A percentile compares a stretch with the other conserved stretches of the same genome.
Conservation (phyloP, 2,113 vertebrate species). For the Cyanoramphus novaezelandiae region DNA sequence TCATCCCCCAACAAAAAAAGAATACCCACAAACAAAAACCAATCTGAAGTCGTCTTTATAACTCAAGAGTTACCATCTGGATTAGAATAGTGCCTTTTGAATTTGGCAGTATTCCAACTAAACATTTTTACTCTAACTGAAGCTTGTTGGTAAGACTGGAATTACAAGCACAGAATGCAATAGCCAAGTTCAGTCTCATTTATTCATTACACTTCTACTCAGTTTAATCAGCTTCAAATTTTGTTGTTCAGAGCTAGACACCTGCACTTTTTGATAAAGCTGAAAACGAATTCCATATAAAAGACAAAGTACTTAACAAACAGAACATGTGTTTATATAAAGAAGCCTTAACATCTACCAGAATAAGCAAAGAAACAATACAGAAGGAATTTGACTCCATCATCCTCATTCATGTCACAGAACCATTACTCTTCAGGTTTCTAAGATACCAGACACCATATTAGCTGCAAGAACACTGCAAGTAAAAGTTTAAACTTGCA, state of each 20-base stretch:
- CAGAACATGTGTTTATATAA: not conserved
- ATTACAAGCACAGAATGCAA: not conserved
- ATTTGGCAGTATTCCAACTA: not conserved
- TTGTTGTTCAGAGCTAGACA: not conserved
- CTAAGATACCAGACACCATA: not conserved
- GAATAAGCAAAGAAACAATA: not conserved
- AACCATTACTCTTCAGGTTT: not conserved
- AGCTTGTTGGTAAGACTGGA: not conserved
- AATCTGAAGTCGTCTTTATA: not conserved
- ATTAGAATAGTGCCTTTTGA: not conserved
- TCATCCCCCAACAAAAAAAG: not conserved
- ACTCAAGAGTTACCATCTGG: not conserved
- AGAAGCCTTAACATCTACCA: not conserved
- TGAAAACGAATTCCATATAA: not conserved
- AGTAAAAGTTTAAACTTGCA: not conserved
- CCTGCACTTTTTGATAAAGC: slow-evolving; percentile 2
- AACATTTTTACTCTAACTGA: not conserved
- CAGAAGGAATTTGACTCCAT: not conserved
- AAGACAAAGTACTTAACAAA: not conserved
- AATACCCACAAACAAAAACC: not conserved
- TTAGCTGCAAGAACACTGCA: not conserved
- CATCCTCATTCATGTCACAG: not conserved
- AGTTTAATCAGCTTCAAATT: slow-evolving; percentile 18
- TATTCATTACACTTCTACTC: not conserved
- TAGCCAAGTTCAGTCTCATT: not conserved